phyloP scores from a whole-genome alignment of 2,797 vertebrate species.

The Halcyon leucocephala region DNA sequence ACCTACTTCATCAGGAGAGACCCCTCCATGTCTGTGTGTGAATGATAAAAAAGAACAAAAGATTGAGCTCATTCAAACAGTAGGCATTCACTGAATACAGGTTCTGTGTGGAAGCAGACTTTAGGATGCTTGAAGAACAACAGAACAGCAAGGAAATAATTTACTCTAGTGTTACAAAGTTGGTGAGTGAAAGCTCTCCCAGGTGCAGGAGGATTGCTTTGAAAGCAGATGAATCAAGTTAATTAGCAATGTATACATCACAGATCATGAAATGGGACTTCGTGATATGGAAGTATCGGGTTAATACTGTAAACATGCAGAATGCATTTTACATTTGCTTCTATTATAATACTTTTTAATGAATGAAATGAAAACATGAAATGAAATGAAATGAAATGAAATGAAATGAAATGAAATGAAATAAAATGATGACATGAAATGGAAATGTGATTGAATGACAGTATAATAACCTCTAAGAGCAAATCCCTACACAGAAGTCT shows the following conservation, averaged over 20 bases:
- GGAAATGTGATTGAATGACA: conserved; percentile 4
- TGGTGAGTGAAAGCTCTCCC: conserved; percentile 4
- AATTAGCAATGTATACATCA: conserved; percentile 39
- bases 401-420: conserved; percentile 24
- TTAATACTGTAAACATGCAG: not conserved
- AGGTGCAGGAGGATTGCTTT: not conserved
- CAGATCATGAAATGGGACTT: not conserved
- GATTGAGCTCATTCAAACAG: conserved; percentile 38
- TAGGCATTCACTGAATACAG: conserved; percentile 15
- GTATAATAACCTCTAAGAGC: conserved; percentile 32
- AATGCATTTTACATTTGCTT: not conserved
- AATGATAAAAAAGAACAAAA: conserved; percentile 75
- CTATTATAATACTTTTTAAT: conserved; percentile 6
- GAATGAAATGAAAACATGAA: not conserved
- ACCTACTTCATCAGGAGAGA: conserved; percentile 37
- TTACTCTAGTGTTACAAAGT: conserved; percentile 18
- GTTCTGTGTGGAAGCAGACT: conserved; percentile 1
- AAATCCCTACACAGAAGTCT: conserved; percentile 8
- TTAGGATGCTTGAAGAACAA: conserved; percentile 35
- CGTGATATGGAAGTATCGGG: not conserved
- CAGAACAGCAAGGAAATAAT: conserved; percentile 49
- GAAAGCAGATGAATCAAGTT: conserved; percentile 52
- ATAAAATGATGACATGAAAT: conserved; percentile 27
- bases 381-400: conserved; percentile 10
- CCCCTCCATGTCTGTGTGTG: conserved; percentile 32